Evolutionary conservation across 2,888 invertebrate species (phyloP).

Genomic region (Cheiracanthium punctorium): DNA sequence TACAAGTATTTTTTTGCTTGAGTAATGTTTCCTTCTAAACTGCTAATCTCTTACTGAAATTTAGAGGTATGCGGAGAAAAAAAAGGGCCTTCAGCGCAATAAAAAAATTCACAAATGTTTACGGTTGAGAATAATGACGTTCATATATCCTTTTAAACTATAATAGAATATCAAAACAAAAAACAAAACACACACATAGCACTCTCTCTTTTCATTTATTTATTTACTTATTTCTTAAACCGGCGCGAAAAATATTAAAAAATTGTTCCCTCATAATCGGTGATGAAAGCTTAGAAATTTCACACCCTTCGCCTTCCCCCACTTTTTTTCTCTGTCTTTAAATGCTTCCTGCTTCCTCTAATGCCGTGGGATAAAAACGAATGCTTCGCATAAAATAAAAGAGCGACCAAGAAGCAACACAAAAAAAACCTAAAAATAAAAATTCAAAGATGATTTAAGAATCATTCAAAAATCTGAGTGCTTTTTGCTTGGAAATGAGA

Average conservation of each 20-base stretch:
- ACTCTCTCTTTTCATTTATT: no score
- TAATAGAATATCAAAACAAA: slow-evolving; percentile 63
- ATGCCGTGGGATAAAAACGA: slow-evolving; percentile 59
- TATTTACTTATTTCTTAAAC: no score
- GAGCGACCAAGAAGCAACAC: not conserved
- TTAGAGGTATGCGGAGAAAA: slow-evolving; percentile 12
- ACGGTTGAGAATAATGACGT: slow-evolving; percentile 56
- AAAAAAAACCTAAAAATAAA: not conserved
- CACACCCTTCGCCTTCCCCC: slow-evolving; percentile 9
- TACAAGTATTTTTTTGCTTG: slow-evolving; percentile 32
- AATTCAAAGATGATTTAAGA: slow-evolving; percentile 58
- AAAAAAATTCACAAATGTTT: slow-evolving; percentile 49
- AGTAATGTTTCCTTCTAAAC: slow-evolving; percentile 44
- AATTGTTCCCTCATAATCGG: slow-evolving; percentile 55
- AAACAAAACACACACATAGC: slow-evolving; percentile 24
- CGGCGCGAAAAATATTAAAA: slow-evolving; percentile 41
- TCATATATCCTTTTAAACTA: slow-evolving; percentile 56
- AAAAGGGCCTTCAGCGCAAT: slow-evolving; percentile 7
- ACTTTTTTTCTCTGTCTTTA: slow-evolving; percentile 13
- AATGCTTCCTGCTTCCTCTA: slow-evolving; percentile 48
- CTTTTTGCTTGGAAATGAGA: slow-evolving; percentile 52
- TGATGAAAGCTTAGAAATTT: slow-evolving; percentile 44
- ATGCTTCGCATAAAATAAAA: slow-evolving; percentile 48
- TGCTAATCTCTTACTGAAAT: slow-evolving; percentile 36
- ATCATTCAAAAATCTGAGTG: slow-evolving; percentile 49